phyloP scores from a whole-genome alignment of 2,797 vertebrate species.

The Phoebastria nigripes region DNA sequence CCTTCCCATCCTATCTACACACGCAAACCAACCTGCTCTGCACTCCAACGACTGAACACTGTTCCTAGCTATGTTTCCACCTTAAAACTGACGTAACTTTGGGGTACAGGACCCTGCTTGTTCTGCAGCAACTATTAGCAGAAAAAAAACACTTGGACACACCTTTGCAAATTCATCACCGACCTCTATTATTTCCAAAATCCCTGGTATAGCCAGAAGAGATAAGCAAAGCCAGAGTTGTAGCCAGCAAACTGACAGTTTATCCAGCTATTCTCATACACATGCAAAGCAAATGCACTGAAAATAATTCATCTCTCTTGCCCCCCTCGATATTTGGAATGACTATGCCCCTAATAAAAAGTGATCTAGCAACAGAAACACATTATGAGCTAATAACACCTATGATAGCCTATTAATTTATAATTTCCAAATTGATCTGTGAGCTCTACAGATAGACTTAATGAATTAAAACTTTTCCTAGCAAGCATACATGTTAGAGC shows the following conservation, averaged over 20 bases:
- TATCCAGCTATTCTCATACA: not conserved
- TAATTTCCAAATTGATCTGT: not conserved
- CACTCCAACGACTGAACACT: fast-evolving
- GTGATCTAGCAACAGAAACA: not conserved
- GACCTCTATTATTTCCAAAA: not conserved
- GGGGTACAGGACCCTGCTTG: not conserved
- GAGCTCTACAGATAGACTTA: not conserved
- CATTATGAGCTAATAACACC: not conserved
- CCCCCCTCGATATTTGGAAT: not conserved
- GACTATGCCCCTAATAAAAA: not conserved
- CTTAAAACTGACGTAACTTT: not conserved
- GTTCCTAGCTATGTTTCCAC: not conserved
- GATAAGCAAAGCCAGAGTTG: not conserved
- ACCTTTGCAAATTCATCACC: not conserved
- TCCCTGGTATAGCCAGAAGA: not conserved
- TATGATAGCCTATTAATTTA: not conserved
- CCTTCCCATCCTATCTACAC: not conserved
- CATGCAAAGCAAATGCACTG: not conserved
- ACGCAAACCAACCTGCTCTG: not conserved
- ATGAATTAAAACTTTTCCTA: not conserved
- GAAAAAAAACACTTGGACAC: not conserved
- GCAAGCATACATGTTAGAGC: not conserved
- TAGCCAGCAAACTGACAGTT: not conserved
- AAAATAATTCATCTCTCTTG: not conserved
- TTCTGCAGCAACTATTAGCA: not conserved